These are phyloP conservation scores for Eumerus sabulonum DNA, from an alignment of 2,888 invertebrate species.

Conservation along the genomic window DNA sequence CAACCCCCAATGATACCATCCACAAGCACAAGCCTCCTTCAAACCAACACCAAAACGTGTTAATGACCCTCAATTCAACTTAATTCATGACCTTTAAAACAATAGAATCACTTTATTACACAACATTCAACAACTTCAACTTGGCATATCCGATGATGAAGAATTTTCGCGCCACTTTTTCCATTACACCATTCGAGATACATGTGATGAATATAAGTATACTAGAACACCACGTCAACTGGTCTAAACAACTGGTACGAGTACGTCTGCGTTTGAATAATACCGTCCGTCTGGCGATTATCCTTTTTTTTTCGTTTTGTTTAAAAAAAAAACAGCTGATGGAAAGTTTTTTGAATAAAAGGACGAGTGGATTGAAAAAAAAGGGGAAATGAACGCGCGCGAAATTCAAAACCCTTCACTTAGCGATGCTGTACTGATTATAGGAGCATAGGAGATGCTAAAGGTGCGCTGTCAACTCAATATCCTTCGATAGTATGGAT, in stretches of 20 bases:
- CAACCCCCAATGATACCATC: too few species aligned
- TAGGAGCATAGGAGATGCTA: constrained; percentile 42
- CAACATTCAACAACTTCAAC: constrained; percentile 2
- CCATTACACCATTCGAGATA: constrained; percentile 1
- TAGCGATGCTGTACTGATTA: constrained; percentile 11
- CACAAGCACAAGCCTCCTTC: too few species aligned
- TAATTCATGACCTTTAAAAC: constrained; percentile 53
- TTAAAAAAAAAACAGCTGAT: constrained; percentile 66
- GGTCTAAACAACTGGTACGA: constrained; percentile 12
- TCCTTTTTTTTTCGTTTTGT: too few species aligned
- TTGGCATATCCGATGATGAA: constrained; percentile 47
- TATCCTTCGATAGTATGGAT: constrained; percentile 22
- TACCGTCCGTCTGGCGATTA: constrained; percentile 11
- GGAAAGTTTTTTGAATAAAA: constrained; percentile 43
- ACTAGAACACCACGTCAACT: constrained; percentile 2
- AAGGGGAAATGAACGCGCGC: constrained; percentile 66
- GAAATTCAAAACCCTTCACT: constrained; percentile 66
- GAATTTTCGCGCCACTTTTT: constrained; percentile 59
- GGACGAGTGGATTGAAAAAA: constrained; percentile 36
- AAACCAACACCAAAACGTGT: constrained; percentile 32
- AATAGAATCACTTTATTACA: constrained; percentile 7
- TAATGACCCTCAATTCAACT: constrained; percentile 53
- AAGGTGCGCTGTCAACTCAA: constrained; percentile 54
- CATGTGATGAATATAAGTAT: background rate
- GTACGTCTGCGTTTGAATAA: constrained; percentile 19